Conservation (phyloP, 1,140 invertebrate genomes). For the Lutraria rhynchaena region DNA sequence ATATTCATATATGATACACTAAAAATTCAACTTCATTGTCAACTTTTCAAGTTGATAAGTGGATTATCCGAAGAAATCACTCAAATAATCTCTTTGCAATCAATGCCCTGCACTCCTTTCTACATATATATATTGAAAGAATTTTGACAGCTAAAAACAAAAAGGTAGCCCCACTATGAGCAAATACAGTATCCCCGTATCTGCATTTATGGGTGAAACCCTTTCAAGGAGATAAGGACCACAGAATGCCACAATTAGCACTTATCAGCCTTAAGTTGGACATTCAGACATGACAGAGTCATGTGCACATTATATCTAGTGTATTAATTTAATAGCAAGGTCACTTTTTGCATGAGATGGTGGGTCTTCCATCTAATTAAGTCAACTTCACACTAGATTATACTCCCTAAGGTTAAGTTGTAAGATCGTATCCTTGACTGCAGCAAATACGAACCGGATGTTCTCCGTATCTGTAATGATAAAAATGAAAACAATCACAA, state of each 20-base stretch:
- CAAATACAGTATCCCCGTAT: too few relatives aligned
- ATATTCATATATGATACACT: too few relatives aligned
- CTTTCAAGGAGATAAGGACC: conserved; percentile 1
- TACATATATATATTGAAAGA: too few relatives aligned
- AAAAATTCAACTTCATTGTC: too few relatives aligned
- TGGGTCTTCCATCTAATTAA: too few relatives aligned
- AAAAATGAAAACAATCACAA: too few relatives aligned
- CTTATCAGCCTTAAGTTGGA: conserved; percentile 2
- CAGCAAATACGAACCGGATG: conserved; percentile 99
- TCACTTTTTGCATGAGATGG: conserved; percentile 20
- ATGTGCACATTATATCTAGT: conserved; percentile 9
- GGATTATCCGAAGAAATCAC: background rate
- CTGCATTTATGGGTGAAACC: conserved; percentile 5
- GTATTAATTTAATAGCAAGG: conserved; percentile 28
- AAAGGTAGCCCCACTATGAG: background rate
- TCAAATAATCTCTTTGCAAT: background rate
- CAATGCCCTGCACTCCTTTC: too few relatives aligned
- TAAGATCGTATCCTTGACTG: conserved; percentile 99
- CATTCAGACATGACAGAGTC: too few relatives aligned
- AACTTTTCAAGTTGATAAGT: conserved; percentile 26
- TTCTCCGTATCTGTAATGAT: conserved; percentile 96
- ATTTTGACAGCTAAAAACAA: too few relatives aligned
- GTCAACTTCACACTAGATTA: conserved; percentile 97
- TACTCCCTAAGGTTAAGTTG: conserved; percentile 99
- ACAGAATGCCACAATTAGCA: background rate